Percentiles rank a stretch among this genome's conserved stretches.
Conservation (phyloP, 2,888 invertebrate genomes). For the Andrena haemorrhoa region DNA sequence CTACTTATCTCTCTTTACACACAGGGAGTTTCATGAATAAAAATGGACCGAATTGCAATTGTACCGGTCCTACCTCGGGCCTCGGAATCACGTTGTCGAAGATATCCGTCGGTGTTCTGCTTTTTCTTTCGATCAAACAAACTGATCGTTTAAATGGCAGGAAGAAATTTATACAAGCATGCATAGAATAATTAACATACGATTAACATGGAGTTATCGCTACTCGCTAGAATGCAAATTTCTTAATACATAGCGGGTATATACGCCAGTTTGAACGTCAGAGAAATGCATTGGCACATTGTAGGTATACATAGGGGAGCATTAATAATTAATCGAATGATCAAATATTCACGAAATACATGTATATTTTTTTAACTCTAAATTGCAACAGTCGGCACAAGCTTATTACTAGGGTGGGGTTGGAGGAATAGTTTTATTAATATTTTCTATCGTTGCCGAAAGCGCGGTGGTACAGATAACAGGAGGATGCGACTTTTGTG, state of each 20-base stretch:
- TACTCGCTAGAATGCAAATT: too few relatives aligned
- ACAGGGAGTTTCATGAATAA: slow-evolving; percentile 57
- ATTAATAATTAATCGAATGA: too few relatives aligned
- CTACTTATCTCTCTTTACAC: slow-evolving; percentile 59
- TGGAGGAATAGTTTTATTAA: not conserved
- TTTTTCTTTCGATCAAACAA: not conserved
- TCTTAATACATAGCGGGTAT: too few relatives aligned
- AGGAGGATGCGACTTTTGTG: not conserved
- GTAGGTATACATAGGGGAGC: too few relatives aligned
- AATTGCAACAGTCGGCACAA: too few relatives aligned
- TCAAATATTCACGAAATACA: too few relatives aligned
- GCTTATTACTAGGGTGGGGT: too few relatives aligned
- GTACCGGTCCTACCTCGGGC: slow-evolving; percentile 33
- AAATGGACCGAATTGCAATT: slow-evolving; percentile 56
- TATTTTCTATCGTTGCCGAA: not conserved
- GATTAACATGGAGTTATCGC: too few relatives aligned
- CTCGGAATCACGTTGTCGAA: slow-evolving; percentile 16
- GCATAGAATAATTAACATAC: too few relatives aligned
- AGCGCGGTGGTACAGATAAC: not conserved
- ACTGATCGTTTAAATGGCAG: not conserved
- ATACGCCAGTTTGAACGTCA: too few relatives aligned
- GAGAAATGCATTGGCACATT: too few relatives aligned
- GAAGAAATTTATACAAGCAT: not conserved
- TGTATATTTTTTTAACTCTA: too few relatives aligned
- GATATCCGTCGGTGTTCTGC: not conserved